These are phyloP conservation scores for Carcina quercana DNA, from an alignment of 2,888 invertebrate species.

Conservation along the genomic window DNA sequence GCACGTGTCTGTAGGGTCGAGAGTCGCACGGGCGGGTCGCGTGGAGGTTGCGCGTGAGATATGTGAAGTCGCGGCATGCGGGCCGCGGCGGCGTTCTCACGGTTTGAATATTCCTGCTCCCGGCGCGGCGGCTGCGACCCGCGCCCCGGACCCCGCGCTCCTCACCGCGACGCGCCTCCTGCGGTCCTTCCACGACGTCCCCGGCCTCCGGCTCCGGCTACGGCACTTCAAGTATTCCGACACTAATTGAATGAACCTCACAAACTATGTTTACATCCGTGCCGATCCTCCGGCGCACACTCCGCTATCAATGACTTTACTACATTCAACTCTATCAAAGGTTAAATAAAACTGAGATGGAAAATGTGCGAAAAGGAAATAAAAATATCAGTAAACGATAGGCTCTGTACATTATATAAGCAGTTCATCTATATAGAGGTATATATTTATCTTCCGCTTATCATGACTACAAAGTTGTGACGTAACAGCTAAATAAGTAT, in stretches of 20 bases:
- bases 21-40: constrained; percentile 26
- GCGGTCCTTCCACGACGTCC: constrained; percentile 65
- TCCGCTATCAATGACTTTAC: no score
- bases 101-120: constrained; percentile 74
- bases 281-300: constrained; percentile 13
- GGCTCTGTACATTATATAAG: no score
- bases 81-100: constrained; percentile 75
- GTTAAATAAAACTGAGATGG: no score
- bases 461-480: no score
- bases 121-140: constrained; percentile 51
- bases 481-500: no score
- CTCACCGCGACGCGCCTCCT: constrained; percentile 28
- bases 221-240: constrained; percentile 38
- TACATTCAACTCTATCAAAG: no score
- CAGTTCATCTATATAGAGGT: no score
- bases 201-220: constrained; percentile 58
- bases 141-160: constrained; percentile 24
- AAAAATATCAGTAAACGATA: no score
- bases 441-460: no score
- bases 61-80: constrained; percentile 73
- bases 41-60: constrained; percentile 72
- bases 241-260: constrained; percentile 62
- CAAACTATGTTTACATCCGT: constrained; percentile 56
- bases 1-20: constrained; percentile 30
- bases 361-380: no score